A percentile compares a stretch with the other conserved stretches of the same genome.
Evolutionary conservation across 2,797 vertebrate species (phyloP).

Genomic region (Acrocephalus scirpaceus): DNA sequence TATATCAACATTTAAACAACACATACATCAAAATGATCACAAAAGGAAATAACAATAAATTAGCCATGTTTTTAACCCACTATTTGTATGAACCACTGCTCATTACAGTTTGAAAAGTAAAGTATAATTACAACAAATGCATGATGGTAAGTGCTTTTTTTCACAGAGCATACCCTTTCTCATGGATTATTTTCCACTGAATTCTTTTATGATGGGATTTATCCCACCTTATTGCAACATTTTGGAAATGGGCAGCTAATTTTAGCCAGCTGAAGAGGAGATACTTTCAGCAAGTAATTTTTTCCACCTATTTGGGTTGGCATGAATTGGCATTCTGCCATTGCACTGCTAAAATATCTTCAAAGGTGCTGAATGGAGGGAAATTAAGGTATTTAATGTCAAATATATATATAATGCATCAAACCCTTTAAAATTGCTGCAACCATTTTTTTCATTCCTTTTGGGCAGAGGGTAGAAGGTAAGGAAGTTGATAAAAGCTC

Average conservation of each 20-base stretch:
- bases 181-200: neutral
- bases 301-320: neutral
- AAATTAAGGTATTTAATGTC: neutral
- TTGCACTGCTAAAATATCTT: neutral
- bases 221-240: neutral
- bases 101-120: slow-evolving; percentile 8
- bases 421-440: neutral
- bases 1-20: neutral
- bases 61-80: neutral
- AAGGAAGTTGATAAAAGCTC: neutral
- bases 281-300: neutral
- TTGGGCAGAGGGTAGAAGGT: neutral
- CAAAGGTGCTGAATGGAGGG: neutral
- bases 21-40: neutral
- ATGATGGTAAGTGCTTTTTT: neutral
- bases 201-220: slow-evolving; percentile 7
- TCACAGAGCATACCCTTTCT: neutral
- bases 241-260: neutral
- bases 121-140: neutral
- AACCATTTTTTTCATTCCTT: neutral
- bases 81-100: neutral
- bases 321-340: neutral
- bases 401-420: neutral
- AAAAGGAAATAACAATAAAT: neutral
- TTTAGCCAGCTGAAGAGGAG: neutral